Percentiles rank a stretch among this genome's conserved stretches.
Conservation (phyloP, 1,140 invertebrate genomes). For the Drosophila bipectinata region DNA sequence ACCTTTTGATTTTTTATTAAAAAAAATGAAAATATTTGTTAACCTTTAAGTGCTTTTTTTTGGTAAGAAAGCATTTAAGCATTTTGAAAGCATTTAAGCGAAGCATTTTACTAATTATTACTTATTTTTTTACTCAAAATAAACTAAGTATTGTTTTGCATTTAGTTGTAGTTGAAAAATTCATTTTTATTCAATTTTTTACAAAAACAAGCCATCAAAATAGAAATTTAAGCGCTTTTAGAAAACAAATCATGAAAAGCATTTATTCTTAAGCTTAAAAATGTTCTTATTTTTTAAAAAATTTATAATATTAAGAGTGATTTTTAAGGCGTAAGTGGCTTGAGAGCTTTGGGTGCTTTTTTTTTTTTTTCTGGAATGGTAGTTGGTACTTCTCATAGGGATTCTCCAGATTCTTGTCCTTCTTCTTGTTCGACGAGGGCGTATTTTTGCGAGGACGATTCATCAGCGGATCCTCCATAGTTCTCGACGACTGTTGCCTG, state of each 20-base stretch:
- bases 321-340: conserved; percentile 28
- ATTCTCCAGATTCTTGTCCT: conserved; percentile 57
- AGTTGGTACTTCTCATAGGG: conserved; percentile 79
- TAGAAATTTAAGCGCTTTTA: not conserved
- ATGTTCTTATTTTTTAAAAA: not conserved
- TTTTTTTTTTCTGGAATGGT: conserved; percentile 14
- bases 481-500: conserved; percentile 68
- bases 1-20: not conserved
- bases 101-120: conserved; percentile 10
- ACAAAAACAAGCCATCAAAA: conserved; percentile 18
- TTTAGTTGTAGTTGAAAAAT: not conserved
- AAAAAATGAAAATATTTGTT: not conserved
- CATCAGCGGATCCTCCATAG: conserved; percentile 79
- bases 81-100: conserved; percentile 30
- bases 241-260: conserved; percentile 14
- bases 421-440: conserved; percentile 56
- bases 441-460: conserved; percentile 67
- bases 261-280: conserved; percentile 1
- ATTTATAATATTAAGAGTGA: not conserved
- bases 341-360: conserved; percentile 45
- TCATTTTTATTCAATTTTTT: conserved; percentile 40
- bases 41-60: not conserved
- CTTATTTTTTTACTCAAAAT: not conserved
- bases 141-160: conserved; percentile 34
- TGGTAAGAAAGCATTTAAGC: conserved; percentile 7